A percentile compares a stretch with the other conserved stretches of the same genome.
phyloP scores from a whole-genome alignment of 1,140 invertebrate genomes.

The Listronotus oregonensis region DNA sequence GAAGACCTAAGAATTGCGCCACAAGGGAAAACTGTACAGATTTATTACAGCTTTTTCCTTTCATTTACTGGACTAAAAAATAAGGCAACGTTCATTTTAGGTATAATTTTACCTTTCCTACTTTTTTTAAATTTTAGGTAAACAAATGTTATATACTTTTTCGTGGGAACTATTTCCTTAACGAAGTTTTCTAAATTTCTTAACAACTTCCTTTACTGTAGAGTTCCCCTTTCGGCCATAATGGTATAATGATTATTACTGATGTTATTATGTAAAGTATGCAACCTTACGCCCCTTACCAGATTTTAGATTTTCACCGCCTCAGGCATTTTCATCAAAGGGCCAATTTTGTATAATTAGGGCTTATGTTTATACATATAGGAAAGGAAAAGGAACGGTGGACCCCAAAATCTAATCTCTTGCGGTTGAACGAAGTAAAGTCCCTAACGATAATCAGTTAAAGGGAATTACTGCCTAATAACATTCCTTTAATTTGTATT shows the following conservation, averaged over 20 bases:
- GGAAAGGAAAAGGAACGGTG: slow-evolving; percentile 15
- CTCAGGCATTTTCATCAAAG: slow-evolving; percentile 16
- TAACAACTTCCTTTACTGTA: background rate
- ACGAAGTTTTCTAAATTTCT: slow-evolving; percentile 1
- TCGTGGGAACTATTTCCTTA: background rate
- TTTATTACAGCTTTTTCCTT: too few species aligned
- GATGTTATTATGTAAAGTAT: slow-evolving; percentile 17
- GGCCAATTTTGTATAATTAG: slow-evolving; percentile 26
- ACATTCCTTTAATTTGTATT: slow-evolving; percentile 14
- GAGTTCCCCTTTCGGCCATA: background rate
- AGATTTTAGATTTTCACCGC: slow-evolving; percentile 2
- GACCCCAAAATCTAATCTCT: slow-evolving; percentile 25
- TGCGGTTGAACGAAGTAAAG: slow-evolving; percentile 19
- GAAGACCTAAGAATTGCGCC: too few species aligned
- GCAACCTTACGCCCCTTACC: background rate
- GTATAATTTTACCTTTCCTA: too few species aligned
- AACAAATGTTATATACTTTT: too few species aligned
- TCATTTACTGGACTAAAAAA: too few species aligned
- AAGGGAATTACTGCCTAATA: slow-evolving; percentile 8
- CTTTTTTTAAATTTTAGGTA: too few species aligned
- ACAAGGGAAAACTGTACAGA: too few species aligned
- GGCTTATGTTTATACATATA: slow-evolving; percentile 26
- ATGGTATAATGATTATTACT: slow-evolving; percentile 15
- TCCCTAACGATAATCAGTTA: slow-evolving; percentile 28
- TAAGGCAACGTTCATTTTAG: too few species aligned